Base-by-base conservation (phyloP, 2,113 vertebrate genomes). In the Glareola pratincola region DNA sequence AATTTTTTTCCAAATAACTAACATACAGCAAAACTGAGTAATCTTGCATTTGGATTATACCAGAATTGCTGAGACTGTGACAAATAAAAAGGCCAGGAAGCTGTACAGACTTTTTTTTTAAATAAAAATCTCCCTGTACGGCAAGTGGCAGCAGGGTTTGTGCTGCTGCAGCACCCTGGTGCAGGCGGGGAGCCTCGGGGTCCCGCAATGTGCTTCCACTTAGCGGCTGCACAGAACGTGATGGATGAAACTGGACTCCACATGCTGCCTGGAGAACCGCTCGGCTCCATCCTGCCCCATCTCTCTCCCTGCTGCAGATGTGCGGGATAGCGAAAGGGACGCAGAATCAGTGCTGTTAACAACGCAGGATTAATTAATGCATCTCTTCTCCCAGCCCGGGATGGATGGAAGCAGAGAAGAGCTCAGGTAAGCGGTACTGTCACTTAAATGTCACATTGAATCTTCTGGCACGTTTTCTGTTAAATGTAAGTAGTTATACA, bases 1-100 rank as follows among this genome's bases (percentile, higher is more conserved):
- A 60, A 26, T 27, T 24, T 4, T 22, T 9, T 50, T 60, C 66
- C 47, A n/a, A n/a, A 68, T 14, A 62, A 37, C 16, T 13, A 36
- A 39, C 5, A 10, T 3, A 23, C 19, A 56, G 27, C 73, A 62
- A 32, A 77, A 29, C 17, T 3, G 21, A 53, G 41, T 6, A 37
- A 63, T 15, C 24, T 9, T 27, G 16, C 47, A 4, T 19, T 37
- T 0, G 1, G 6, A 9, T 54, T 14, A 19, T 8, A 32, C 54
- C 47, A 29, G 51, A 34, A 48, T 20, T 0, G 6, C 7, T 3
- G 10, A 71, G 36, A 32, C 53, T 32, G 39, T 26, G 66, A 45
- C 41, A 26, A 77, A 73, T 11, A 37, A 54, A 72, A 72, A 37
- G 34, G 19, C 43, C 8, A 18, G 30, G 50, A 75, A 43, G 45